Percentiles rank a stretch among this genome's conserved stretches.
These are phyloP conservation scores for Hippocampus guttulatus DNA, from an alignment of 2,113 vertebrate genomes.

Conservation along the genomic window DNA sequence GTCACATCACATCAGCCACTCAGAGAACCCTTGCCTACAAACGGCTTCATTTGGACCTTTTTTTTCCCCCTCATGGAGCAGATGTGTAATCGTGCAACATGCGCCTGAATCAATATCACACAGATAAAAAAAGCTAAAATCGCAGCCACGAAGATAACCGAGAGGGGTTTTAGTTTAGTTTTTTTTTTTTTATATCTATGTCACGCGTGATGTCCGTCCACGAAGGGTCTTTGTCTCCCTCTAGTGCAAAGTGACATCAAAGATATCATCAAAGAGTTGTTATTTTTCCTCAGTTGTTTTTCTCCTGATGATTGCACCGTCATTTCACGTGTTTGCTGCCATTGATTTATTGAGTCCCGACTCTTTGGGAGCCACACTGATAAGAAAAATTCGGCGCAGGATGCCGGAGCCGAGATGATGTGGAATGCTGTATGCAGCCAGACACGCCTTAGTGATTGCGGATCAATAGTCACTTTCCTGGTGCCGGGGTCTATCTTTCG, in stretches of 20 bases:
- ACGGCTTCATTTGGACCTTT: slow-evolving; percentile 11
- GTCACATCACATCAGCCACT: slow-evolving; percentile 9
- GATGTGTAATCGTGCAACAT: slow-evolving; percentile 10
- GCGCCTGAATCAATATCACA: neutral
- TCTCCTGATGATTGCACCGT: neutral
- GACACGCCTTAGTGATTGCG: slow-evolving; percentile 37
- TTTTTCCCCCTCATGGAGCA: neutral
- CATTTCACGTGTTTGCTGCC: neutral
- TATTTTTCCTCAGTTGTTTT: neutral
- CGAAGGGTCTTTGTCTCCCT: slow-evolving; percentile 68
- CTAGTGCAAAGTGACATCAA: slow-evolving; percentile 60
- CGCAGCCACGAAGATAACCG: neutral
- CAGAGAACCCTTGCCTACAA: neutral
- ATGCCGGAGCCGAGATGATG: slow-evolving; percentile 11
- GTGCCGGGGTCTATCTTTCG: slow-evolving; percentile 32
- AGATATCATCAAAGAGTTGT: neutral
- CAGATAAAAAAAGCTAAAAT: neutral
- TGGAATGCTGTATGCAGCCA: slow-evolving; percentile 10
- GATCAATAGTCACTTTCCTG: slow-evolving; percentile 50
- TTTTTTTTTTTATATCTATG: neutral
- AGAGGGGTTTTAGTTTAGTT: neutral
- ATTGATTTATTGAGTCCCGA: slow-evolving; percentile 10
- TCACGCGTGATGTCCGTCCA: slow-evolving; percentile 11
- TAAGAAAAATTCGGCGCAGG: slow-evolving; percentile 10
- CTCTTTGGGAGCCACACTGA: slow-evolving; percentile 3